A percentile compares a stretch with the other conserved stretches of the same genome.
These are phyloP conservation scores for Mobula hypostoma DNA, from an alignment of 2,113 vertebrate species.

Conservation along the genomic window DNA sequence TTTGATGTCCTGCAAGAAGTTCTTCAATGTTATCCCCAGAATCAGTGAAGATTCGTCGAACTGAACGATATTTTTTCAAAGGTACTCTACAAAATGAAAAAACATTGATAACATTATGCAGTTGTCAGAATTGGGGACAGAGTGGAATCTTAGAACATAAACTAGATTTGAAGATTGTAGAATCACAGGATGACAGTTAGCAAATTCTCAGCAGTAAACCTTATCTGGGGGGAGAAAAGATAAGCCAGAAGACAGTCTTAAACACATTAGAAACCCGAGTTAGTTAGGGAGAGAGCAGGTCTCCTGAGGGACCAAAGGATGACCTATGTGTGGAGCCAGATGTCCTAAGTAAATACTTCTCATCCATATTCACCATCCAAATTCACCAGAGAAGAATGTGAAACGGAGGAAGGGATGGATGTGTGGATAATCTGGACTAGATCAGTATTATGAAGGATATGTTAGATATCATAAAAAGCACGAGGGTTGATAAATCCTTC, in stretches of 20 bases:
- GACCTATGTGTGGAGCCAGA: no score
- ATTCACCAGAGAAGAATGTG: no score
- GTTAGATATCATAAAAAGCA: no score
- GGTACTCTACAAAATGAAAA: conserved; percentile 63
- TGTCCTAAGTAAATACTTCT: no score
- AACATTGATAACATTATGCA: not conserved
- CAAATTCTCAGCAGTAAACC: not conserved
- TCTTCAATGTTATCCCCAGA: conserved; percentile 56
- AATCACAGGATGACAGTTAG: not conserved
- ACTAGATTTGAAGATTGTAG: not conserved
- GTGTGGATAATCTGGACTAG: no score
- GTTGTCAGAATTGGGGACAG: not conserved
- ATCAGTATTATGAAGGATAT: no score
- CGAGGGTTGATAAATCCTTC: no score
- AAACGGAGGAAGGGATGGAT: no score
- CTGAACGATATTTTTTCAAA: conserved; percentile 73
- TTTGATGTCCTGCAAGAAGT: conserved; percentile 47
- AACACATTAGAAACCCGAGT: no score
- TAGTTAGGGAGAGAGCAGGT: no score
- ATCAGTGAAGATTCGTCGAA: conserved; percentile 64
- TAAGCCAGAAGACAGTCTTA: not conserved
- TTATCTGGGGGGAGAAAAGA: not conserved
- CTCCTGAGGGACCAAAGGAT: no score
- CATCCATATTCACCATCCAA: no score
- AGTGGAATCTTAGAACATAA: not conserved